Conservation (phyloP, 2,888 invertebrate genomes). For the Elysia crispata region DNA sequence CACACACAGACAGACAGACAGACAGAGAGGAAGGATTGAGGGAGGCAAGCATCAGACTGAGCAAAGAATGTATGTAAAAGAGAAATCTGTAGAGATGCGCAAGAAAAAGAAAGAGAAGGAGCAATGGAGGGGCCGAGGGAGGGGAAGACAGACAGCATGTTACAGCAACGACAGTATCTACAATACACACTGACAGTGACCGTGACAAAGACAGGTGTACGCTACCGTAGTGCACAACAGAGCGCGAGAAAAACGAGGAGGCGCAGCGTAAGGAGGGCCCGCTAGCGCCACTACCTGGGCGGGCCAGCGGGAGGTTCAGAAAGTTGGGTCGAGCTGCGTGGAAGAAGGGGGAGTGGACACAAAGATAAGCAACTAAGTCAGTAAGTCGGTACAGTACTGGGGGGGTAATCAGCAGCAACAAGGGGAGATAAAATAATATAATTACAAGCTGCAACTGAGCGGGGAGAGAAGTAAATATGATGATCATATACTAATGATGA, state of each 20-base stretch:
- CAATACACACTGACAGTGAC: neutral
- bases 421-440: no score
- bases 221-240: conserved; percentile 46
- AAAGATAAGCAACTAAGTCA: no score
- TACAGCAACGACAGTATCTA: no score
- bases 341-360: conserved; percentile 5
- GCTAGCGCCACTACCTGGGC: conserved; percentile 40
- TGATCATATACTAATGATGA: no score
- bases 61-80: neutral
- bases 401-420: no score
- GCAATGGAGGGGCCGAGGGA: neutral
- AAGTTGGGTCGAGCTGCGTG: conserved; percentile 96
- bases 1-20: neutral
- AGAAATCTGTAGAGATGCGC: neutral
- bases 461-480: no score
- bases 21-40: neutral
- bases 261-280: conserved; percentile 29
- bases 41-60: no score
- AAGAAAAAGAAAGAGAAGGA: conserved; percentile 6
- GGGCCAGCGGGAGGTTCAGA: conserved; percentile 86
- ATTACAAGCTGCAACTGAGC: no score
- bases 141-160: neutral
- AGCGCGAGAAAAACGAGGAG: conserved; percentile 49
- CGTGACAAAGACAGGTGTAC: neutral
- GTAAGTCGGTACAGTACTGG: no score